Evolutionary conservation across 2,113 vertebrate genomes (phyloP), one percentile per base, ranked within the genome.

Genomic region (Eonycteris spelaea): DNA sequence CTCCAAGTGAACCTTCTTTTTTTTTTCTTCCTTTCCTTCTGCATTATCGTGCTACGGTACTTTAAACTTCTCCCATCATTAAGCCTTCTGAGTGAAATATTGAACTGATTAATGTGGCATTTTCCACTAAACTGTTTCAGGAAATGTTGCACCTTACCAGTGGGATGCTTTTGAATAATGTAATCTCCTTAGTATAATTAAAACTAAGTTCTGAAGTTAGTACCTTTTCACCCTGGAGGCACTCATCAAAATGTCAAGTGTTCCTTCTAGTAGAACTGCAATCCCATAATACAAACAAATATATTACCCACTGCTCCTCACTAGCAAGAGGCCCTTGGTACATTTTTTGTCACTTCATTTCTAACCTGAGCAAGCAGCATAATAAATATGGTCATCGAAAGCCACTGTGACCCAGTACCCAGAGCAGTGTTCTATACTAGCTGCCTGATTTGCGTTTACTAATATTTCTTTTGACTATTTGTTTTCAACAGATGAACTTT

Each of bases 241-340:
- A 94, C 89, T 98, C 95, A 97, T 98, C 97, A 98, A 98, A 98
- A 98, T 98, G 98, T 98, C 98, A 98, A 98, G 98, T 97, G 97
- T 90, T 97, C 86, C 89, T 97, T 98, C 97, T 97, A 96, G 95
- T 95, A 97, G 97, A 98, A 98, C 97, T 65, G 97, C 96, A 98
- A 96, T 97, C 95, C 96, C 19, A 7, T 79, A 98, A 87, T 98
- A 97, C 94, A 98, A 98, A 98, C 97, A 98, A 98, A 98, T 97
- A 96, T 68, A 98, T 98, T 98, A 97, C 96, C 74, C 86, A 91
- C 65, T 6, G 8, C 94, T 98, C 82, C 97, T 97, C 96, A 21
- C 43, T 96, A 97, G 92, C 77, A 93, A 94, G n/a, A 92, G 79
- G 95, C 92, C 87, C 95, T 97, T 91, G 80, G 86, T 96, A 65